Percentiles rank a stretch among this genome's conserved stretches.
phyloP scores from a whole-genome alignment of 2,113 vertebrate genomes.

The Sorex fumeus region DNA sequence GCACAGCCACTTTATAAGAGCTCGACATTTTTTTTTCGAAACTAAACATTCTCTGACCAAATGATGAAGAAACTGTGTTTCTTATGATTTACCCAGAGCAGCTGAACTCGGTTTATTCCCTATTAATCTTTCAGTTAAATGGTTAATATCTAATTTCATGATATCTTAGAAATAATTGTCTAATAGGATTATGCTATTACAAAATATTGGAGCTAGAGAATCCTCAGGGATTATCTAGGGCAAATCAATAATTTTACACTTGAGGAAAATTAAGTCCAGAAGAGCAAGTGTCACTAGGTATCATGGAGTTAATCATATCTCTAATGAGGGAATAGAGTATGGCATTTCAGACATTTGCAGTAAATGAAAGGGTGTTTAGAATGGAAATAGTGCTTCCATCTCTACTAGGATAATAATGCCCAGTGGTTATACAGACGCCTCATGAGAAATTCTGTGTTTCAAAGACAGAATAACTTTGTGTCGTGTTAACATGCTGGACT shows the following conservation, averaged over 20 bases:
- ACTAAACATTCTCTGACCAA: not conserved
- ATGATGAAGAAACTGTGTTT: not conserved
- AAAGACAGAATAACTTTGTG: not conserved
- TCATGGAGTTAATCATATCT: not conserved
- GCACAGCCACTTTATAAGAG: not conserved
- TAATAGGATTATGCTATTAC: not conserved
- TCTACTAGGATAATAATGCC: not conserved
- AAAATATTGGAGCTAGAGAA: not conserved
- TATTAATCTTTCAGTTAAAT: constrained; percentile 52
- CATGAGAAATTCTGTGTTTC: not conserved
- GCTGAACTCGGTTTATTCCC: not conserved
- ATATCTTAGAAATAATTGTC: constrained; percentile 8
- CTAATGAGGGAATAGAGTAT: not conserved
- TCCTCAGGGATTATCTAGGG: constrained; percentile 18
- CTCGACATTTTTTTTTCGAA: not conserved
- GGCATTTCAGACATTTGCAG: not conserved
- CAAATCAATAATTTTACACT: constrained; percentile 13
- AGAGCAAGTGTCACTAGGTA: not conserved
- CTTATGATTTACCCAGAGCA: not conserved
- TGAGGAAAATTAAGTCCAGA: constrained; percentile 11
- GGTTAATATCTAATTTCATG: constrained; percentile 31
- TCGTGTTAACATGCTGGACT: not conserved
- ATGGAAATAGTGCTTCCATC: not conserved
- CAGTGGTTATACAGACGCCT: not conserved
- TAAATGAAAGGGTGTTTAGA: not conserved